Conservation (phyloP, 2,113 vertebrate species). For the Hylia prasina region DNA sequence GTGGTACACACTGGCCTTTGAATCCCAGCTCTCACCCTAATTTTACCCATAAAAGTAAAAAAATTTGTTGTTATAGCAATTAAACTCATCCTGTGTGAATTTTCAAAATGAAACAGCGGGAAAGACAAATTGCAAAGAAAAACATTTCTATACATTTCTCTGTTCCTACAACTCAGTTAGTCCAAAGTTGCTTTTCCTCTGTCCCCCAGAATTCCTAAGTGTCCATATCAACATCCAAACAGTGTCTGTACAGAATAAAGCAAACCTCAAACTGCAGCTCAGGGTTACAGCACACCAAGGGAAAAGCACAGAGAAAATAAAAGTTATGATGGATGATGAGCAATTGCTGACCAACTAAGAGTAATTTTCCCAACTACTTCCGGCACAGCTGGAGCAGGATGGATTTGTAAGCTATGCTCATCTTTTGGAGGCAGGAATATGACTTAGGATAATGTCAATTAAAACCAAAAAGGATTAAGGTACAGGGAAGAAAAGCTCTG, state of each 20-base stretch:
- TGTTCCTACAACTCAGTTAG: background rate
- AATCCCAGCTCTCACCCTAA: background rate
- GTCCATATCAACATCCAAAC: background rate
- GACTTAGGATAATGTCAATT: accelerated
- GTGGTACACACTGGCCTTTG: background rate
- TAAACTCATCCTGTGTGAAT: background rate
- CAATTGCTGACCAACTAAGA: background rate
- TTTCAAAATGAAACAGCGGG: background rate
- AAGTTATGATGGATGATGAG: accelerated
- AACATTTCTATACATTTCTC: background rate
- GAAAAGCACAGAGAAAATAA: background rate
- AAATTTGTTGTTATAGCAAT: background rate
- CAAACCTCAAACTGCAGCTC: background rate
- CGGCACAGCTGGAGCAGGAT: background rate
- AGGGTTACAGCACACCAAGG: background rate
- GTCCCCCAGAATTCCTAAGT: background rate
- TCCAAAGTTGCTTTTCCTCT: background rate
- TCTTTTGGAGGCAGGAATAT: background rate
- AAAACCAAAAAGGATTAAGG: background rate
- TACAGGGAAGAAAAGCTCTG: accelerated
- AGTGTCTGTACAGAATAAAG: background rate
- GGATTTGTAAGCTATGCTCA: accelerated
- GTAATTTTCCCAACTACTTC: background rate
- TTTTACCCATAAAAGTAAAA: background rate
- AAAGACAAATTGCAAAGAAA: background rate